Evolutionary conservation across 2,113 vertebrate species (phyloP).

Genomic region (Ivindomyrus marchei): DNA sequence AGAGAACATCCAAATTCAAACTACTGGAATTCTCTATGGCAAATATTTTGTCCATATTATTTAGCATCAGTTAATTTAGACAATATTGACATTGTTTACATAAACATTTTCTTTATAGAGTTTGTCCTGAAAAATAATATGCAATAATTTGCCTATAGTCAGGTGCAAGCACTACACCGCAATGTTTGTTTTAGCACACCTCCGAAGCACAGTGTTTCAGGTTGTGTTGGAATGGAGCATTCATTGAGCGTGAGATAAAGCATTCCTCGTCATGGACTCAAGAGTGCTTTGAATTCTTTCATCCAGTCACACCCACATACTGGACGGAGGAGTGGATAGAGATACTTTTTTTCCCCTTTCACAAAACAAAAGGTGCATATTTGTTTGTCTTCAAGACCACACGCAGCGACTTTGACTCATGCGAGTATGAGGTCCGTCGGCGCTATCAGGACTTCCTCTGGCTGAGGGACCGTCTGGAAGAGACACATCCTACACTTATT

Average conservation of each 20-base stretch:
- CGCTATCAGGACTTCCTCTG: conserved; percentile 96
- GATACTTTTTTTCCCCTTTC: background rate
- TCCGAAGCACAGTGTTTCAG: background rate
- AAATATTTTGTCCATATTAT: background rate
- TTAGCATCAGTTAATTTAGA: background rate
- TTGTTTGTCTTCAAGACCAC: conserved; percentile 68
- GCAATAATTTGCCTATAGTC: background rate
- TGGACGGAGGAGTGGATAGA: background rate
- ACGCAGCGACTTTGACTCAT: conserved; percentile 84
- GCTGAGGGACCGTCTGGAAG: conserved; percentile 83
- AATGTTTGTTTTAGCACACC: background rate
- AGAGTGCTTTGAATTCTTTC: background rate
- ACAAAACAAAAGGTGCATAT: background rate
- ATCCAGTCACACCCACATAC: background rate
- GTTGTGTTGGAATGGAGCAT: background rate
- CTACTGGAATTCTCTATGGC: background rate
- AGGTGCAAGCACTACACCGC: background rate
- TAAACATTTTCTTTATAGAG: background rate
- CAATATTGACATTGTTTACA: background rate
- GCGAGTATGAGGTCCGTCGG: conserved; percentile 84
- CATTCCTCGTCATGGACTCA: background rate
- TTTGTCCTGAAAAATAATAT: background rate
- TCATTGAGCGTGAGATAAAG: background rate
- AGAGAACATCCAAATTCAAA: background rate
- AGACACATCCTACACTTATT: conserved; percentile 81